Percentiles rank a stretch among this genome's conserved stretches.
These are phyloP conservation scores for Steromphala cineraria DNA, from an alignment of 2,888 invertebrate species.

Conservation along the genomic window DNA sequence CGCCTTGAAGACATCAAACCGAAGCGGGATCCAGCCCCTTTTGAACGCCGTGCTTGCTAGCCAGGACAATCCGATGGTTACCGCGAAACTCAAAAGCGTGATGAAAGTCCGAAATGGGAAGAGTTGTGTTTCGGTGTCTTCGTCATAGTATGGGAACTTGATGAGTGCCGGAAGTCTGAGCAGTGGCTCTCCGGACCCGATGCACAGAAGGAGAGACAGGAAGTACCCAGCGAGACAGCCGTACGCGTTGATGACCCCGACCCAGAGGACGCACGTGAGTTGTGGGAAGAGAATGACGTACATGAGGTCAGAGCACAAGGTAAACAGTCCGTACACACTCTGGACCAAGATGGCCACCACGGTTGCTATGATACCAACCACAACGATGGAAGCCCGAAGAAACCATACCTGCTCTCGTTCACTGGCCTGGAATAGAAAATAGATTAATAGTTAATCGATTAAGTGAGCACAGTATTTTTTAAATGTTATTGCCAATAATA, in stretches of 20 bases:
- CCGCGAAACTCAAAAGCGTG: conserved; percentile 32
- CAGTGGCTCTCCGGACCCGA: conserved; percentile 91
- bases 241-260: conserved; percentile 40
- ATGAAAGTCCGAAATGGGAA: conserved; percentile 42
- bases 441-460: too few species aligned
- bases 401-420: conserved; percentile 56
- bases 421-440: conserved; percentile 41
- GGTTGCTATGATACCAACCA: conserved; percentile 43
- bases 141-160: conserved; percentile 36
- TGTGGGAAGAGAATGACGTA: conserved; percentile 59
- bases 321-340: conserved; percentile 54
- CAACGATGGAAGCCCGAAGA: conserved; percentile 45
- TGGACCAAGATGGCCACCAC: conserved; percentile 45
- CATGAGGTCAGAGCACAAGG: conserved; percentile 56
- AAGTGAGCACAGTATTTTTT: too few species aligned
- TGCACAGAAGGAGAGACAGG: conserved; percentile 81
- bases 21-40: neutral
- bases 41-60: conserved; percentile 34
- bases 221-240: too few species aligned
- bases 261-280: conserved; percentile 52
- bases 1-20: conserved; percentile 12
- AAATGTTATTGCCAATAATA: too few species aligned
- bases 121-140: conserved; percentile 23
- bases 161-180: conserved; percentile 78
- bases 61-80: conserved; percentile 29